Base-by-base conservation (phyloP, 2,113 vertebrate genomes). In the Oncorhynchus tshawytscha region DNA sequence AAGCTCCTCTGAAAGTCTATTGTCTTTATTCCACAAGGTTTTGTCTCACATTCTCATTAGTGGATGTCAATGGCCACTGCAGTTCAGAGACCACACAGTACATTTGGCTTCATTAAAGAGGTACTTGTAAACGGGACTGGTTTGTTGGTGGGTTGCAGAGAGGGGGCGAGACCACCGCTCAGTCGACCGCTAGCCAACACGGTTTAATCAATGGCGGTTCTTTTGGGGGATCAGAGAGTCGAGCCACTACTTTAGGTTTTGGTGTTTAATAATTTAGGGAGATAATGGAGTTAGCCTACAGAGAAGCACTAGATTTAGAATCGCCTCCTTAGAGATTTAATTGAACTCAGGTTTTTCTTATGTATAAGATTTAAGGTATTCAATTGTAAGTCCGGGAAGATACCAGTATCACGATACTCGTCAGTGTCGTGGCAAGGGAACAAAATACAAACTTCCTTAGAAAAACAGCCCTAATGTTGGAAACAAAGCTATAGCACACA, bases 1-100 rank as follows among this genome's bases (percentile, higher is more conserved):
- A 25, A 78, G 72, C 80, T 16, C 74, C 49, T 49, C 81, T 82
- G 71, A 88, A 57, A 9, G 78, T 76, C 81, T 78, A 88, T 89
- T 89, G 88, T 89, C 76, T 22, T 77, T 85, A 89, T 90, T 92
- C 86, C 86, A 29, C 18, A 20, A n/a, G 72, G 71, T 83, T 88
- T 86, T 88, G 82, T 86, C 72, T 84, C 78, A 84, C 84, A 79
- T 70, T 83, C 88, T 88, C 87, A 88, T 90, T 88, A 82, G 78
- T 71, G 75, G 76, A 78, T 59, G n/a, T 85, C 82, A 80, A 74
- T 71, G 87, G 86, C 75, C 80, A 74, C 72, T 79, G 79, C 77
- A 59, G 84, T 71, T 69, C 27, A 45, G 39, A 45, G 89, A 89
- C 91, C 91, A 90, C 39, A 45, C 80, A 84, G 79, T 83, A 82